A percentile compares a stretch with the other conserved stretches of the same genome.
Conservation (phyloP, 2,797 vertebrate species). For the Vespertilio murinus region DNA sequence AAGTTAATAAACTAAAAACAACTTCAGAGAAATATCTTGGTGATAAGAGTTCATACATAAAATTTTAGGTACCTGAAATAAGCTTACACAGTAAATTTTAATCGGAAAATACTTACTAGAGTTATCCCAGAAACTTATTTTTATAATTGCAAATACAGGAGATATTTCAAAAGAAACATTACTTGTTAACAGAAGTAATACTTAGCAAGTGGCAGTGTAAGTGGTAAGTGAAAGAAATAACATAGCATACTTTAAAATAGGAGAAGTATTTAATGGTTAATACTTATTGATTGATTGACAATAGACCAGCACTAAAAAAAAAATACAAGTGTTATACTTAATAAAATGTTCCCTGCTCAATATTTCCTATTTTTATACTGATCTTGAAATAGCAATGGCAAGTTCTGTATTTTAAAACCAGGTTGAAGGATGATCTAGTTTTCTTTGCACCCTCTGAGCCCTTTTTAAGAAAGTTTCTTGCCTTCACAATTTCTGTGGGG, state of each 20-base stretch:
- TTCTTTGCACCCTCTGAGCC: slow-evolving; percentile 46
- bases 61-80: slow-evolving; percentile 14
- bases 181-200: slow-evolving; percentile 1
- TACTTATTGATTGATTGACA: not conserved
- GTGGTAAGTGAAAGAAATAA: not conserved
- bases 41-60: not conserved
- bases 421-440: slow-evolving; percentile 67
- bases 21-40: not conserved
- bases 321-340: slow-evolving; percentile 24
- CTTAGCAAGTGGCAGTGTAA: not conserved
- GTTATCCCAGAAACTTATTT: not conserved
- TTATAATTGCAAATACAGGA: not conserved
- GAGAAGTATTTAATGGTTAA: slow-evolving; percentile 10
- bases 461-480: slow-evolving; percentile 57
- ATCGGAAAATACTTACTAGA: slow-evolving; percentile 2
- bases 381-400: slow-evolving; percentile 58
- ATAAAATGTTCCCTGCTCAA: slow-evolving; percentile 38
- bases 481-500: not conserved
- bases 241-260: slow-evolving; percentile 9
- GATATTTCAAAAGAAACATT: slow-evolving; percentile 22
- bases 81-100: slow-evolving; percentile 3
- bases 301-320: not conserved
- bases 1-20: not conserved
- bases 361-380: slow-evolving; percentile 50
- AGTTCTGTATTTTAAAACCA: slow-evolving; percentile 53